Evolutionary conservation across 2,797 vertebrate species (phyloP), one percentile per base, ranked within the genome.

Genomic region (Sylvilagus floridanus): DNA sequence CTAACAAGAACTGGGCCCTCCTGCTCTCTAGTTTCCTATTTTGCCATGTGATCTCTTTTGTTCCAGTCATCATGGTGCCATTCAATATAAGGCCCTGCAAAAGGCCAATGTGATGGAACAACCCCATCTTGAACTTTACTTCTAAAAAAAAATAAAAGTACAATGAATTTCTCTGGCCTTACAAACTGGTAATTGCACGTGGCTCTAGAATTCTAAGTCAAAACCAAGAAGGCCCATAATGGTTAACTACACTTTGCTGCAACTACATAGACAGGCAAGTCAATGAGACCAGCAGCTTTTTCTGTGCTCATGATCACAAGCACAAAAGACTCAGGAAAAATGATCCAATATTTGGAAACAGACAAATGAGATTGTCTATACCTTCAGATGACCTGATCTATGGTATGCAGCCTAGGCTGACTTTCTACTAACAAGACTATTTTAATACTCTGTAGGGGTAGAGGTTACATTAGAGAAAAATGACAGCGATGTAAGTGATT

Each of bases 401-500:
- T n/a, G 35, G 37, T 84, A 81, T 73, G 30, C 9, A 78, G 4
- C 50, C 28, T 12, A 85, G 57, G 79, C 3, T 86, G 78, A 84
- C 24, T 91, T 92, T 68, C 66, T 84, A 91, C 22, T 32, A 24
- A 81, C 30, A 24, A 76, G 47, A 11, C 22, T 77, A 71, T 83
- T 90, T 73, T 82, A 91, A 47, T 13, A 92, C 5, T 85, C 54
- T 68, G 17, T 60, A 78, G 26, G 32, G 42, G 5, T n/a, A 66
- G 12, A 71, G 2, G 47, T 72, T 90, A 95, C 94, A 90, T 95
- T 86, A 95, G 0, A 91, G 35, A 93, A 90, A 73, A 91, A 21
- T 75, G 19, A 83, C 62, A 92, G 71, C 7, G 88, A 92, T 68
- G 22, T n/a, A 93, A 92, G 88, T 88, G 17, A 95, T 83, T 83